Base-by-base conservation (phyloP, 2,888 invertebrate species). In the Polydrusus pterygomalis region DNA sequence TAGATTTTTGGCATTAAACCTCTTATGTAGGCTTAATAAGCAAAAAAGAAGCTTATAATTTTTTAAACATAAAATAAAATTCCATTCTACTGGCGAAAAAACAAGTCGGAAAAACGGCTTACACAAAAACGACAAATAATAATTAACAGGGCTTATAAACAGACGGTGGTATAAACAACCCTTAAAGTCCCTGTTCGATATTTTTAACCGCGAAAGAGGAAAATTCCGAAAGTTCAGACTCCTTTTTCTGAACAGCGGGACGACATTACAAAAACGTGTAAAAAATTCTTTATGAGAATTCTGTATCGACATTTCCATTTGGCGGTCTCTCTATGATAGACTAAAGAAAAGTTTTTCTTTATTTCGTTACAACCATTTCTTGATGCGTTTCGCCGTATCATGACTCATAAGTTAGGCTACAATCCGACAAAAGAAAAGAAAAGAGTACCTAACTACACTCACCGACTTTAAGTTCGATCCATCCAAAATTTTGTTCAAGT, bases 111-210 rank as follows among this genome's bases (percentile, higher is more conserved):
- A 64, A 62, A 64, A 64, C 64, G 30, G 49, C 64, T 64, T 64
- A 64, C 15, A 49, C 47, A 49, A 47, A 64, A 64, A 64, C 64
- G 64, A 64, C 47, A 49, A 64, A 64, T 64, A 64, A 64, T 64
- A 64, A 64, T 64, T 64, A 64, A 64, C 64, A 64, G 64, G 49
- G 34, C 47, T 64, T 64, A 64, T 64, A 64, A 64, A 63, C 63
- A 45, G 63, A 63, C 63, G 43, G 1, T 40, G 40, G 13, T 63
- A 63, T 47, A 47, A 63, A 64, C 64, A 64, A 64, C 64, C 64
- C 64, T 64, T 64, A 38, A 40, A 60, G 64, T 60, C 38, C 58
- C 17, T 64, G 47, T 64, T 63, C 63, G 63, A 47, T 47, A 64
- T 64, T 47, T 64, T 64, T 64, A 64, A 64, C 64, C 64, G 49